Percentiles rank a stretch among this genome's conserved stretches.
These are phyloP conservation scores for Oligia latruncula DNA, from an alignment of 2,888 invertebrate genomes.

Conservation along the genomic window DNA sequence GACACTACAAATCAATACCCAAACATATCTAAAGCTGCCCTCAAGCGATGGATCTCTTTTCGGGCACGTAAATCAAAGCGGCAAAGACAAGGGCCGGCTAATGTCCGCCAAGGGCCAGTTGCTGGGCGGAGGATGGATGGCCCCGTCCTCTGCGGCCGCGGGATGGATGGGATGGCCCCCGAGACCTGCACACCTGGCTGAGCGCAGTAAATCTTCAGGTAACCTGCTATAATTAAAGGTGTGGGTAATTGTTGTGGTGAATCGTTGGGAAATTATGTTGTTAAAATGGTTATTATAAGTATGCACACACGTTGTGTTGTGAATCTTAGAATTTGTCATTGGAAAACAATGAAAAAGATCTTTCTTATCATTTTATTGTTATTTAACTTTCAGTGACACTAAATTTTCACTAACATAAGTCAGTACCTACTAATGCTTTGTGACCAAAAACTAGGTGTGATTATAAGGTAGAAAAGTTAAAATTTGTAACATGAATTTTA, in stretches of 20 bases:
- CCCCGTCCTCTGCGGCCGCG: slow-evolving; percentile 50
- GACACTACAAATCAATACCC: slow-evolving; percentile 49
- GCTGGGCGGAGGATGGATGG: slow-evolving; percentile 66
- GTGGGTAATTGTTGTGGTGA: slow-evolving; percentile 50
- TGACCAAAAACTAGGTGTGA: not conserved
- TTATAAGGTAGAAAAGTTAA: not conserved
- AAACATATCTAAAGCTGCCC: slow-evolving; percentile 67
- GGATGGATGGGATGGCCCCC: slow-evolving; percentile 63
- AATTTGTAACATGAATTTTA: not conserved
- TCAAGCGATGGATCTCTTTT: slow-evolving; percentile 82
- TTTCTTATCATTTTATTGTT: not conserved
- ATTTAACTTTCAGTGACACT: not conserved
- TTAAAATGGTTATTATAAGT: not conserved
- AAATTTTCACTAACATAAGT: not conserved
- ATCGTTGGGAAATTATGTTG: slow-evolving; percentile 18
- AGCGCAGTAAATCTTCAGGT: slow-evolving; percentile 64
- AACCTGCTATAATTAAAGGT: slow-evolving; percentile 58
- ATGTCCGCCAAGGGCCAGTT: slow-evolving; percentile 75
- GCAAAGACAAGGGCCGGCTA: slow-evolving; percentile 83
- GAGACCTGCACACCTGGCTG: slow-evolving; percentile 66
- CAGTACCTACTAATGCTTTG: not conserved
- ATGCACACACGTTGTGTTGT: not conserved
- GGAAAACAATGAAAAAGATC: not conserved
- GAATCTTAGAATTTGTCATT: not conserved
- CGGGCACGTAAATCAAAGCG: slow-evolving; percentile 85